Conservation (phyloP, 2,113 vertebrate species). For the Passer montanus region DNA sequence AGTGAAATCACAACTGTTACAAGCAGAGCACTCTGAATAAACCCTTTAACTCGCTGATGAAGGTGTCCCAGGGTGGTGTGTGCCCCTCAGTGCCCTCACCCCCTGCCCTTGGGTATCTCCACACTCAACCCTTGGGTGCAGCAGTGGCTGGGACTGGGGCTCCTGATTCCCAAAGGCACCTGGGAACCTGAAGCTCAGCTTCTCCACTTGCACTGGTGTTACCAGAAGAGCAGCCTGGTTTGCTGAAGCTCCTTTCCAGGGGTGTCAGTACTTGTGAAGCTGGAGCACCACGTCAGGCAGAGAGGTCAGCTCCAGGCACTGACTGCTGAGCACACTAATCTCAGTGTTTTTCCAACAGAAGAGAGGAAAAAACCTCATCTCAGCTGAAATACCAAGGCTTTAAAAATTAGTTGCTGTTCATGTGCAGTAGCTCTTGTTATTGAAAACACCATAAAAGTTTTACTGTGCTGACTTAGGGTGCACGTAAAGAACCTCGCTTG, state of each 20-base stretch:
- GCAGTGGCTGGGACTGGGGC: neutral
- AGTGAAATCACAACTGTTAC: rapidly evolving
- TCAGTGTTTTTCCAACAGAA: neutral
- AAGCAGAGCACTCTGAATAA: neutral
- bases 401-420: conserved; percentile 52
- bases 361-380: neutral
- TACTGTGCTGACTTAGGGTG: conserved; percentile 59
- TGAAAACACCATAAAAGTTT: conserved; percentile 71
- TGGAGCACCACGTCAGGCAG: neutral
- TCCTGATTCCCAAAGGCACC: neutral
- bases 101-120: rapidly evolving
- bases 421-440: conserved; percentile 62
- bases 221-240: neutral
- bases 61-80: rapidly evolving
- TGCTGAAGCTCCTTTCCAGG: neutral
- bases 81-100: neutral
- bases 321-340: neutral
- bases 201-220: rapidly evolving
- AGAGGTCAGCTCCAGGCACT: neutral
- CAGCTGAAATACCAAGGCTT: conserved; percentile 28
- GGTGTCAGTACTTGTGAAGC: neutral
- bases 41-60: neutral
- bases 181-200: neutral
- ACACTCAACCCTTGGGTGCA: neutral
- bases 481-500: conserved; percentile 39